Base-by-base conservation (phyloP, 2,113 vertebrate species). In the Cepphus grylle region DNA sequence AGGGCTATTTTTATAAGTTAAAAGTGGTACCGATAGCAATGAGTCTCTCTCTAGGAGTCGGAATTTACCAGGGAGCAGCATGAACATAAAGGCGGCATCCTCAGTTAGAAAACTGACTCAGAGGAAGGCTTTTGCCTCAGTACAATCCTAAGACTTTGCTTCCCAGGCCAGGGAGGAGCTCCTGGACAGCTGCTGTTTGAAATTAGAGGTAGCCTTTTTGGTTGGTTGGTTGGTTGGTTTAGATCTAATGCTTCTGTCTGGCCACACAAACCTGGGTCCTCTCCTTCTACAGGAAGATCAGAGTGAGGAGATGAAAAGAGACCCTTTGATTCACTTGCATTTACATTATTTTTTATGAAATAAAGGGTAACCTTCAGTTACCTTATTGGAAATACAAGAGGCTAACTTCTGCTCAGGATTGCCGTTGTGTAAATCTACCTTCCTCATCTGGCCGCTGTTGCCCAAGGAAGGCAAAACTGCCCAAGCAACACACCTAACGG, bases 11-110 rank as follows among this genome's bases (percentile, higher is more conserved):
- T 42, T 23, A 5, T 12, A 23, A 9, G 30, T 32, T 7, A 47
- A 38, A 79, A 45, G 50, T 7, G 18, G 0, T 4, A 32, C 55
- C 0, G 18, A 20, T 2, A 53, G 67, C 38, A 34, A 1, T 4
- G 23, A 27, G 27, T 27, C 20, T 43, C 42, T 18, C 43, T 81
- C 36, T 42, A 16, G 45, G 71, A 77, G 36, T 0, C 66, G 27
- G 42, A 27, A 63, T 67, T 71, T 14, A 70, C 25, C 43, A 70
- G 55, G 56, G 47, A 86, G 47, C 15, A 63, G 45, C 8, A 21
- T 1, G 5, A 62, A 70, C 6, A 59, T 3, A 23, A 63, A 27
- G 16, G 12, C 20, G 40, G 53, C 22, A 71, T 25, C 30, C 34
- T 42, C 53, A 20, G 74, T 19, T 45, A 59, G 21, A 56, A 76